A percentile compares a stretch with the other conserved stretches of the same genome.
phyloP scores from a whole-genome alignment of 2,797 vertebrate genomes.

The Brotula barbata region DNA sequence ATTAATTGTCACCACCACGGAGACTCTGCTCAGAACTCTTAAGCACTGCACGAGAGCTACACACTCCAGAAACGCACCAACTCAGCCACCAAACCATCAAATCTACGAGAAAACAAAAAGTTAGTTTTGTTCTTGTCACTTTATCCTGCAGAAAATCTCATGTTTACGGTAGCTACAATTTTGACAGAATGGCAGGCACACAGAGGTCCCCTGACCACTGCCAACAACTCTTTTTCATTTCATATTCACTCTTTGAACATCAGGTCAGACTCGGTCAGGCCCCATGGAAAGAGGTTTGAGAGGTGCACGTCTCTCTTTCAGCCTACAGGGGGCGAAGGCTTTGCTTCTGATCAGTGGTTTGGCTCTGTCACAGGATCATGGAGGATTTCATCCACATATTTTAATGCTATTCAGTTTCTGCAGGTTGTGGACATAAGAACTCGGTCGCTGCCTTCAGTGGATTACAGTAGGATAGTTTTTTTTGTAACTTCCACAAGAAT shows the following conservation, averaged over 20 bases:
- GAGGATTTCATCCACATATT: constrained; percentile 42
- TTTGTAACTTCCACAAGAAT: constrained; percentile 12
- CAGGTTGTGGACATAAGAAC: constrained; percentile 16
- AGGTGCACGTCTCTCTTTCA: neutral
- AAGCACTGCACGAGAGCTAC: neutral
- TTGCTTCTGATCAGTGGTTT: constrained; percentile 51
- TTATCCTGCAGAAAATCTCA: constrained; percentile 16
- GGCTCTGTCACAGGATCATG: constrained; percentile 31
- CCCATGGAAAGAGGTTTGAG: constrained; percentile 31
- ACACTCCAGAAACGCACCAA: neutral
- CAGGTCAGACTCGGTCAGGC: constrained; percentile 35
- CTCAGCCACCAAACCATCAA: neutral
- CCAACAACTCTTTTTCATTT: too few relatives aligned
- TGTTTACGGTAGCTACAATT: constrained; percentile 19
- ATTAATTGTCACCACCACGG: constrained; percentile 7
- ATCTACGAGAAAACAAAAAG: constrained; percentile 6
- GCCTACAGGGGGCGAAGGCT: constrained; percentile 21
- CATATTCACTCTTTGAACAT: constrained; percentile 49
- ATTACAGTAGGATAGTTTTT: too few relatives aligned
- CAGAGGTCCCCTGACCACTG: neutral
- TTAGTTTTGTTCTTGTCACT: constrained; percentile 6
- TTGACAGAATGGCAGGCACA: constrained; percentile 24
- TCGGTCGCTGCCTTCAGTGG: too few relatives aligned
- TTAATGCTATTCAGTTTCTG: constrained; percentile 9
- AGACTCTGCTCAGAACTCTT: constrained; percentile 15